Percentiles rank a stretch among this genome's conserved stretches.
These are phyloP conservation scores for Eristalinus sepulchralis DNA, from an alignment of 2,888 invertebrate species.

Conservation along the genomic window DNA sequence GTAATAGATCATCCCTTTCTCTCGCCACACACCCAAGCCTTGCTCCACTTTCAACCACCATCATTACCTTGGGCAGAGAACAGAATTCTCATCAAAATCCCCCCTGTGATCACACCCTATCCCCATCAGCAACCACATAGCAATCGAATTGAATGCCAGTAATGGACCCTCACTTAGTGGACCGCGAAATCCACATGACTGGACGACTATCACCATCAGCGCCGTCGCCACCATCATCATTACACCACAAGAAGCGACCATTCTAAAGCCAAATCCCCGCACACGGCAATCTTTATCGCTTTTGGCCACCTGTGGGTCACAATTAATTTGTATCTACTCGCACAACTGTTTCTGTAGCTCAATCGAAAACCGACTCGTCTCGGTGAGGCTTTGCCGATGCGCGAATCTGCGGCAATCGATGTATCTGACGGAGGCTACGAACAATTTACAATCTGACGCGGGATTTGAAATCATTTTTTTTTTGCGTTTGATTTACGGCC, in stretches of 20 bases:
- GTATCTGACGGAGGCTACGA: slow-evolving; percentile 9
- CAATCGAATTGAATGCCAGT: not conserved
- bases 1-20: too few relatives aligned
- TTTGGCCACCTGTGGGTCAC: slow-evolving; percentile 57
- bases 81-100: not conserved
- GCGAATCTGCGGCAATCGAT: not conserved
- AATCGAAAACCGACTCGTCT: not conserved
- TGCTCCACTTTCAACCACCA: not conserved
- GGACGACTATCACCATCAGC: slow-evolving; percentile 1
- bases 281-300: not conserved
- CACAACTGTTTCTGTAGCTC: slow-evolving; percentile 24
- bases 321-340: slow-evolving; percentile 56
- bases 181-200: not conserved
- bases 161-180: not conserved
- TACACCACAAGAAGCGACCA: slow-evolving; percentile 26
- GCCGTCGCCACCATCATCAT: not conserved
- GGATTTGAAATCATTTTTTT: slow-evolving; percentile 58
- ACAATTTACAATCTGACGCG: slow-evolving; percentile 55
- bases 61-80: not conserved
- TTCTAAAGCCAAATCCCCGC: slow-evolving; percentile 52
- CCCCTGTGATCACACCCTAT: too few relatives aligned
- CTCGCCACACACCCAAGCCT: not conserved
- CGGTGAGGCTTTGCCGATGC: too few relatives aligned
- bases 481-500: slow-evolving; percentile 40
- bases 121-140: not conserved